Conservation (phyloP, 2,797 vertebrate species). For the Gymnocypris eckloni region DNA sequence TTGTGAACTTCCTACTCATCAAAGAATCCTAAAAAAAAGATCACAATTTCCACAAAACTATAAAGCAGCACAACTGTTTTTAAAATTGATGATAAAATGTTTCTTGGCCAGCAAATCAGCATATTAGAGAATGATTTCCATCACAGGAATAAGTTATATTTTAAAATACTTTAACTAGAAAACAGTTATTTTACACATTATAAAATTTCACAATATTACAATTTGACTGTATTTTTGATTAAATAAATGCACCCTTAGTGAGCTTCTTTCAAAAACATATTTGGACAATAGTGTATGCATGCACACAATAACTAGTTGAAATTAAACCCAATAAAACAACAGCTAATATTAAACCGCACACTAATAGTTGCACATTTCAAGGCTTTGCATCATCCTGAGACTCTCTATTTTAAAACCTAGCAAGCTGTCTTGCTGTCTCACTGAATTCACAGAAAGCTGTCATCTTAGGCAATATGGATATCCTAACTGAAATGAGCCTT, state of each 20-base stretch:
- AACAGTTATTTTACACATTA: neutral
- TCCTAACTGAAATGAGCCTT: neutral
- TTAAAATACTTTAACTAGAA: neutral
- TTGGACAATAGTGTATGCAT: too few relatives aligned
- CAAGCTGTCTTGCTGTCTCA: neutral
- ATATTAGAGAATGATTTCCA: neutral
- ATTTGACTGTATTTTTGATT: neutral
- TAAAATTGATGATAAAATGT: neutral
- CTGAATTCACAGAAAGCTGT: neutral
- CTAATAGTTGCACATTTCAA: neutral
- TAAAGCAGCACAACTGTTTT: neutral
- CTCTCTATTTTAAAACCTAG: conserved; percentile 26
- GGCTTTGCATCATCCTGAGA: neutral
- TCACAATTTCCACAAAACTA: neutral
- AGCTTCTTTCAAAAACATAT: too few relatives aligned
- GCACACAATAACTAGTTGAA: neutral
- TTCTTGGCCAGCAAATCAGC: neutral
- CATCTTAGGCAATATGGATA: neutral
- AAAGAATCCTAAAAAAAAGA: neutral
- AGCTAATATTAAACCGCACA: neutral
- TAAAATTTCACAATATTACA: neutral
- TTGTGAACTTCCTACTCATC: neutral
- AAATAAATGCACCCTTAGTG: too few relatives aligned
- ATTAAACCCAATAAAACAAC: neutral
- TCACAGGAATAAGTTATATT: neutral